Evolutionary conservation across 2,113 vertebrate genomes (phyloP).

Genomic region (human): GRCh38 chr14:91781001-91781500

Average conservation of each 20-base stretch:
- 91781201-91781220: not conserved
- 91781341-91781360: not conserved
- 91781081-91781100: not conserved
- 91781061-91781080: conserved; percentile 34
- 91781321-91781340: not conserved
- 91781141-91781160: conserved; percentile 1
- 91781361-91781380: not conserved
- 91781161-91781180: not conserved
- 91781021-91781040: not conserved
- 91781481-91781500: too few relatives aligned
- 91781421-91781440: not conserved
- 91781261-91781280: not conserved
- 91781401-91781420: not conserved
- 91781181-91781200: conserved; percentile 27
- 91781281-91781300: not conserved
- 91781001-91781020: conserved; percentile 32
- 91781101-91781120: conserved; percentile 4
- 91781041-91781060: not conserved
- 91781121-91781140: conserved; percentile 48
- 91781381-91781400: not conserved
- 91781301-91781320: not conserved
- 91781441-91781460: not conserved
- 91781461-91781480: not conserved
- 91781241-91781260: conserved; percentile 7
- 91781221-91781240: not conserved